Evolutionary conservation across 2,797 vertebrate species (phyloP).

Genomic region (Nannoperca australis): DNA sequence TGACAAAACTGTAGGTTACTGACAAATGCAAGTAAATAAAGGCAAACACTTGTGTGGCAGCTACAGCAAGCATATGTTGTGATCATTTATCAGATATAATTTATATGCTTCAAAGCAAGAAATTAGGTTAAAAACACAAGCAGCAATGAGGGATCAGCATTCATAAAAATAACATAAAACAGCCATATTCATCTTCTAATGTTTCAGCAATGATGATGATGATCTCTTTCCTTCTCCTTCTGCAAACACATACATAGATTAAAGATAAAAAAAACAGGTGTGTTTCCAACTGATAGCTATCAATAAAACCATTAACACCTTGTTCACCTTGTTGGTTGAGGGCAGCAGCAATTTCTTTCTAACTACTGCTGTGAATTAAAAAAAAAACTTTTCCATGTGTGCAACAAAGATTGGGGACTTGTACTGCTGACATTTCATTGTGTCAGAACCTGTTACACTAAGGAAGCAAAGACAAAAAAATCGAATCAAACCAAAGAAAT

Average conservation of each 20-base stretch:
- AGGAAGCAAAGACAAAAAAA: neutral
- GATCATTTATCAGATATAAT: neutral
- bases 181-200: neutral
- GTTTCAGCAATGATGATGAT: neutral
- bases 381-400: neutral
- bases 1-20: neutral
- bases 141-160: neutral
- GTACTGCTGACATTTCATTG: neutral
- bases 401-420: neutral
- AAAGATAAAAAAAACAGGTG: neutral
- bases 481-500: neutral
- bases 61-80: neutral
- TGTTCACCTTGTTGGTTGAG: neutral
- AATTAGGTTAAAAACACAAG: neutral
- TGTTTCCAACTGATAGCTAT: neutral
- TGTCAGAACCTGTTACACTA: neutral
- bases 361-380: slow-evolving; percentile 1
- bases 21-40: neutral
- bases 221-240: neutral
- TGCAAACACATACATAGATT: neutral
- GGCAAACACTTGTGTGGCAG: neutral
- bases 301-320: neutral
- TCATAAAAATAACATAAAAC: neutral
- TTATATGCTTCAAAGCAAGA: neutral
- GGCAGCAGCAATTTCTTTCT: neutral